Conservation (phyloP, 2,113 vertebrate genomes). For the Carlito syrichta region DNA sequence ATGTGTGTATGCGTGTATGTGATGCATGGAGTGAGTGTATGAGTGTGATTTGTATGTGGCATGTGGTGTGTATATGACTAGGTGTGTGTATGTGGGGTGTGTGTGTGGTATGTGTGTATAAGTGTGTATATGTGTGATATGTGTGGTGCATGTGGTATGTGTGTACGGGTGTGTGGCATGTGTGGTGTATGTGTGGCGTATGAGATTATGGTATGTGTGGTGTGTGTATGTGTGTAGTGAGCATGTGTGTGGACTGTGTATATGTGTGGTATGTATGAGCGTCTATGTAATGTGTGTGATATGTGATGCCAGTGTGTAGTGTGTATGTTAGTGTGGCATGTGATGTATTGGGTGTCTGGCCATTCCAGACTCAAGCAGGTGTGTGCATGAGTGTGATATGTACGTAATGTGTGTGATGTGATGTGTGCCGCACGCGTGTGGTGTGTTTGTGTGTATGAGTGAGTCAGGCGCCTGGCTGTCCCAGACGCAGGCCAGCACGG, state of each 20-base stretch:
- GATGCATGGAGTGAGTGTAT: too few species aligned
- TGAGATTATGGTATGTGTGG: too few species aligned
- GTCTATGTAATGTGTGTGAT: background rate
- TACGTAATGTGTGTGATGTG: too few species aligned
- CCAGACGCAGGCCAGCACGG: too few species aligned
- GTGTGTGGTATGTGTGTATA: too few species aligned
- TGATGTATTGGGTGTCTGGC: background rate
- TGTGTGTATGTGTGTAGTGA: background rate
- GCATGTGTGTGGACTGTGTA: background rate
- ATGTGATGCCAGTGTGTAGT: background rate
- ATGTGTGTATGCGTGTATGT: background rate
- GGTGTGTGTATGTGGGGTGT: background rate
- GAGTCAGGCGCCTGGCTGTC: too few species aligned
- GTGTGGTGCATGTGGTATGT: background rate
- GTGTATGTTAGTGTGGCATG: too few species aligned
- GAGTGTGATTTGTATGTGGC: background rate
- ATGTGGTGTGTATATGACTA: background rate
- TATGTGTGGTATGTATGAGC: background rate
- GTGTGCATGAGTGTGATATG: too few species aligned
- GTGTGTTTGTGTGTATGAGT: too few species aligned
- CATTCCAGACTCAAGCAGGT: background rate
- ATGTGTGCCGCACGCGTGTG: too few species aligned
- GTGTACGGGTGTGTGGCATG: too few species aligned
- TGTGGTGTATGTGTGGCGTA: background rate
- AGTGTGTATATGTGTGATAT: background rate